Evolutionary conservation across 2,797 vertebrate species (phyloP), one percentile per base, ranked within the genome.

Genomic region (Eulemur rubriventer): DNA sequence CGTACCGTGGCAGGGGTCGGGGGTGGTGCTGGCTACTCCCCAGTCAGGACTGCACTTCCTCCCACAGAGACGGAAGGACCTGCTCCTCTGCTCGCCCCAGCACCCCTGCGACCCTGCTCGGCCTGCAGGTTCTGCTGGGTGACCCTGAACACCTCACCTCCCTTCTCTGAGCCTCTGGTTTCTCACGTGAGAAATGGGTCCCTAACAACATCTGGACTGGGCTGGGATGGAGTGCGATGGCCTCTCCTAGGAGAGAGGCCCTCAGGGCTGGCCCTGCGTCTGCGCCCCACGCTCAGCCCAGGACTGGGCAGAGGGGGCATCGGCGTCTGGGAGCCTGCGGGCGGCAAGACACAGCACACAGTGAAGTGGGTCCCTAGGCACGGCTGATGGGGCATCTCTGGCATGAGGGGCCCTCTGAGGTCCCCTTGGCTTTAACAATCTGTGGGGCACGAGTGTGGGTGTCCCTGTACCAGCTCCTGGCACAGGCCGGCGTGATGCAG

Each of bases 181-280:
- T 35, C 72, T 61, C 30, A 11, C 59, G 61, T 78, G 91, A 89
- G 61, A 70, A 69, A 35, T 30, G 84, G 59, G 57, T 79, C 70
- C 84, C 80, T 70, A 28, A 20, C 14, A 13, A n/a, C 16, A 4
- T 48, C 52, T n/a, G 20, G 50, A n/a, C 48, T 43, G 20, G 38
- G 30, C 80, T 61, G 30, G 55, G 52, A 2, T 4, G 5, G 26
- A 38, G 67, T 12, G 52, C 43, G 41, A 16, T 10, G 24, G 38
- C 18, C 52, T 89, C 63, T 93, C 38, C 69, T 57, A 50, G 70
- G 70, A 65, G 69, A 67, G 26, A 73, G 48, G 35, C 55, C 59
- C 26, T 63, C 28, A 43, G 59, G 65, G 33, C 6, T 24, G 41
- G 41, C 28, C 35, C 82, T 35, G 3, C 6, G 0, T 28, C 48